A percentile compares a stretch with the other conserved stretches of the same genome.
These are phyloP conservation scores for Anser brachyrhynchus DNA, from an alignment of 2,113 vertebrate species.

Conservation along the genomic window DNA sequence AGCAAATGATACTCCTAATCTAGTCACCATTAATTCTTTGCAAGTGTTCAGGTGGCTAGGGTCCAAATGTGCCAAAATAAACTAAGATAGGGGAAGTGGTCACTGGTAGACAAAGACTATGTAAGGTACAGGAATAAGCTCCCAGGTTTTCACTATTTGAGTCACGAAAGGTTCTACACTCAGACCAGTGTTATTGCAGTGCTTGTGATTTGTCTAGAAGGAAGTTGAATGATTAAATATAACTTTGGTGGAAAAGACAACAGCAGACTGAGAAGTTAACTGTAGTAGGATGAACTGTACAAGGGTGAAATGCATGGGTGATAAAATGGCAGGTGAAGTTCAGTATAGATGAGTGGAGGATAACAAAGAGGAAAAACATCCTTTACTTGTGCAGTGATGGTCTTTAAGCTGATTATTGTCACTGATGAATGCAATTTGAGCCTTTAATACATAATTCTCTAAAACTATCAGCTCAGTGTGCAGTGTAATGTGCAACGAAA, in stretches of 20 bases:
- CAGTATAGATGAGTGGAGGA: background rate
- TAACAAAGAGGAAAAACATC: background rate
- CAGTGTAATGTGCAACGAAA: background rate
- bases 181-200: background rate
- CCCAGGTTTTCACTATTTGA: background rate
- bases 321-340: background rate
- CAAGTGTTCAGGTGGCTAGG: background rate
- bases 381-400: background rate
- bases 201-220: background rate
- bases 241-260: background rate
- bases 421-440: background rate
- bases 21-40: background rate
- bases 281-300: background rate
- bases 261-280: background rate
- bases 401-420: background rate
- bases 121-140: background rate
- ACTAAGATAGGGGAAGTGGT: background rate
- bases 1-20: background rate
- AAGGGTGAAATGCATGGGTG: background rate
- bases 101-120: background rate
- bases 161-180: background rate
- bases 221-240: background rate
- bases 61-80: background rate
- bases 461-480: accelerated
- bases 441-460: background rate